Percentiles rank a stretch among this genome's conserved stretches.
Conservation (phyloP, 1,140 invertebrate genomes). For the Drosophila bocqueti region DNA sequence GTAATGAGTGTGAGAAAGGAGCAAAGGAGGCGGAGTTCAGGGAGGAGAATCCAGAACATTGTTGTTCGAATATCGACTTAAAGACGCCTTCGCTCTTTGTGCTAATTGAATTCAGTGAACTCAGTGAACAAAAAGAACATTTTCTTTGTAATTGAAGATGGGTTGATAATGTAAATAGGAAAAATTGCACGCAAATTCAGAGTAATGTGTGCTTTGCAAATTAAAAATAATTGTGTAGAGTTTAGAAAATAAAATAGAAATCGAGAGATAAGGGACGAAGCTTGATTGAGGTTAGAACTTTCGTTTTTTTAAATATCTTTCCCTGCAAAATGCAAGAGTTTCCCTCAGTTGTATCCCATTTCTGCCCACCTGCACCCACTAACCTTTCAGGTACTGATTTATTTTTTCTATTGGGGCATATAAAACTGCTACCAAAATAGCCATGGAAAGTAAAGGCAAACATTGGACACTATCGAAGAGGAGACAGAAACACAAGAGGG, state of each 20-base stretch:
- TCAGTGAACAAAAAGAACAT: neutral
- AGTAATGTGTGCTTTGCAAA: too few species aligned
- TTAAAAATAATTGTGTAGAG: neutral
- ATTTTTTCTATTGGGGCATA: neutral
- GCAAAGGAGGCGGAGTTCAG: neutral
- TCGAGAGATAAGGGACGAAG: too few species aligned
- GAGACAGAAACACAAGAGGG: neutral
- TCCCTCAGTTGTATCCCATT: neutral
- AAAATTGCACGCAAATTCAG: neutral
- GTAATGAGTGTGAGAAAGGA: slow-evolving; percentile 36
- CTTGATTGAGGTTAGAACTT: too few species aligned
- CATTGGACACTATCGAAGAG: slow-evolving; percentile 23
- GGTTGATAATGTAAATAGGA: neutral
- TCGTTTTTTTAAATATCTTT: too few species aligned
- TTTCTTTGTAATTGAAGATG: slow-evolving; percentile 7
- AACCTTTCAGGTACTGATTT: slow-evolving; percentile 2
- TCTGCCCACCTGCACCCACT: neutral
- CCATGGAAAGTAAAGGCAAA: slow-evolving; percentile 41
- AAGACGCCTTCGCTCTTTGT: neutral
- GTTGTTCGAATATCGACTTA: slow-evolving; percentile 10
- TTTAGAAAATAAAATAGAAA: too few species aligned
- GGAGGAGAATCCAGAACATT: neutral
- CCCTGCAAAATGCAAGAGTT: neutral
- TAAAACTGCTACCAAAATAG: slow-evolving; percentile 34
- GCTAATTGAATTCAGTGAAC: slow-evolving; percentile 20